phyloP scores from a whole-genome alignment of 2,888 invertebrate genomes.

The Oscheius sp. region DNA sequence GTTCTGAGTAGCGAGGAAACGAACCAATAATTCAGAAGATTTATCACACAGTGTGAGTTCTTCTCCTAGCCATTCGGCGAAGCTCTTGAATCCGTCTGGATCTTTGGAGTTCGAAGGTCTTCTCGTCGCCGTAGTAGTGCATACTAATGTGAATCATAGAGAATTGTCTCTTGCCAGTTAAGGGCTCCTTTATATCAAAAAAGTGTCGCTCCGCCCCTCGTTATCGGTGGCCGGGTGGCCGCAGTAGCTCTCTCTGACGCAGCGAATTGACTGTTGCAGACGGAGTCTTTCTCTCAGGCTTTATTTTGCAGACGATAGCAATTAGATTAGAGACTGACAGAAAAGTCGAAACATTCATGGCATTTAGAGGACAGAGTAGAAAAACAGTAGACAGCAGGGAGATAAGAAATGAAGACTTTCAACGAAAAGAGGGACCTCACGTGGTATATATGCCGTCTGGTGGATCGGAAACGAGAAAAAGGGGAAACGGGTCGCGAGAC shows the following conservation, averaged over 20 bases:
- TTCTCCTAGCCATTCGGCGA: background rate
- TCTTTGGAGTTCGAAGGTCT: constrained; percentile 6
- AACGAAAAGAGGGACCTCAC: constrained; percentile 9
- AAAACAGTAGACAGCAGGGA: background rate
- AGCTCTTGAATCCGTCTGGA: constrained; percentile 4
- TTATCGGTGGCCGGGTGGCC: constrained; percentile 15
- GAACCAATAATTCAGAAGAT: background rate
- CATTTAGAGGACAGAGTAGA: background rate
- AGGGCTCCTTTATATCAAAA: constrained; percentile 20
- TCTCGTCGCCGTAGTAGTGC: constrained; percentile 14
- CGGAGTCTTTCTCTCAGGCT: background rate
- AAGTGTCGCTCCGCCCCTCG: constrained; percentile 13
- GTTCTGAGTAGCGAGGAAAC: background rate
- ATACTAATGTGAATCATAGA: constrained; percentile 26
- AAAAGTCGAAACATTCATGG: background rate
- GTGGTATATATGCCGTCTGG: background rate
- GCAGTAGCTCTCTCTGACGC: constrained; percentile 22
- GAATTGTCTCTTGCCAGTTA: background rate
- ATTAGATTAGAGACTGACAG: background rate
- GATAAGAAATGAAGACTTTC: background rate
- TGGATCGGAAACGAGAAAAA: too few species aligned
- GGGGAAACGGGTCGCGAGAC: too few species aligned
- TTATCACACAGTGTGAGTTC: constrained; percentile 19
- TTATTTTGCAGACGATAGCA: background rate
- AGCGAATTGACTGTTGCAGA: constrained; percentile 9